These are phyloP conservation scores for Hemaris fuciformis DNA, from an alignment of 2,888 invertebrate genomes.

Conservation along the genomic window DNA sequence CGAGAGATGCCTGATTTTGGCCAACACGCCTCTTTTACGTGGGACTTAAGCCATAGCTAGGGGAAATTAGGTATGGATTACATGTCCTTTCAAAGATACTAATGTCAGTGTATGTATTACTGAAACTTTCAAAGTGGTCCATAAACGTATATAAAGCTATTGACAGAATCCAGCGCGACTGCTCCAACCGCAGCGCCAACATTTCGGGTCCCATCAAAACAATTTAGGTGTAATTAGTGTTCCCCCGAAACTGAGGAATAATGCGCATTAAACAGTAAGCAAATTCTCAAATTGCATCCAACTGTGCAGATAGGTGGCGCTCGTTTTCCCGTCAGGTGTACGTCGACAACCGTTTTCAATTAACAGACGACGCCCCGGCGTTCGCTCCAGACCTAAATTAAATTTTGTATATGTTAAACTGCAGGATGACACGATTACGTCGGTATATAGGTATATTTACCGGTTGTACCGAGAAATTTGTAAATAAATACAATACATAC, in stretches of 20 bases:
- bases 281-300: slow-evolving; percentile 9
- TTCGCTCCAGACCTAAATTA: slow-evolving; percentile 6
- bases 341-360: slow-evolving; percentile 12
- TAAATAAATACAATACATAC: slow-evolving; percentile 3
- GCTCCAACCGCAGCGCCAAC: background rate
- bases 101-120: no score
- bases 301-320: background rate
- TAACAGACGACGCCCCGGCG: slow-evolving; percentile 4
- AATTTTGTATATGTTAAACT: background rate
- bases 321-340: background rate
- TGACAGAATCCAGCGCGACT: background rate
- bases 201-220: background rate
- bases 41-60: no score
- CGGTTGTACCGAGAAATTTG: background rate
- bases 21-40: no score
- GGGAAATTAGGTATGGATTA: no score
- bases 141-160: no score
- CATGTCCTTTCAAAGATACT: no score
- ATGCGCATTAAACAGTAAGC: background rate
- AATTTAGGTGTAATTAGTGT: slow-evolving; percentile 3
- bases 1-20: no score
- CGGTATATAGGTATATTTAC: no score
- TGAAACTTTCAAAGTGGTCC: no score
- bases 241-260: background rate
- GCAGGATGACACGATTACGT: background rate